Conservation (phyloP, 2,113 vertebrate species). For the Strigops habroptila region DNA sequence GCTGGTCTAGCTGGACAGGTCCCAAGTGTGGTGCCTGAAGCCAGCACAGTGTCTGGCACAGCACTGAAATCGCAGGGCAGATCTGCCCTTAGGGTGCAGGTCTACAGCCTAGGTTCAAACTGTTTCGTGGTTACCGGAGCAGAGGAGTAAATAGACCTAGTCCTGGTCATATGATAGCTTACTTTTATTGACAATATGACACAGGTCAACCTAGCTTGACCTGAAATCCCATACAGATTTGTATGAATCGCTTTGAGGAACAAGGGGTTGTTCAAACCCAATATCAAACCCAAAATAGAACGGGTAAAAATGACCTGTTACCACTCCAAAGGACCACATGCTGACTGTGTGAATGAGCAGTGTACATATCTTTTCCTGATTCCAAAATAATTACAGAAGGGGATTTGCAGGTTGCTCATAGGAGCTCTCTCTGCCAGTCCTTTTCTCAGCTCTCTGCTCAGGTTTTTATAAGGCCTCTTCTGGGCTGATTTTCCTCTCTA, state of each 20-base stretch:
- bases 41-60: background rate
- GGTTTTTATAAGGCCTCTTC: background rate
- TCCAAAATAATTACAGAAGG: background rate
- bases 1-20: background rate
- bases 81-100: background rate
- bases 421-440: background rate
- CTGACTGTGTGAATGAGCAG: background rate
- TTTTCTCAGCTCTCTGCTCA: background rate
- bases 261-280: background rate
- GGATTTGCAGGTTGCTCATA: background rate
- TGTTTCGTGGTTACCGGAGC: background rate
- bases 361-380: background rate
- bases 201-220: background rate
- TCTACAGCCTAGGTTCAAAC: background rate
- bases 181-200: background rate
- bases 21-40: accelerated
- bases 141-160: background rate
- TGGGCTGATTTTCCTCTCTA: background rate
- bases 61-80: background rate
- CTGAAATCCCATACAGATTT: background rate
- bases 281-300: background rate
- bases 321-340: background rate
- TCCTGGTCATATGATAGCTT: background rate
- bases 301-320: background rate
- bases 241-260: background rate